Base-by-base conservation (phyloP, 1,140 invertebrate genomes). In the Penaeus japonicus region DNA sequence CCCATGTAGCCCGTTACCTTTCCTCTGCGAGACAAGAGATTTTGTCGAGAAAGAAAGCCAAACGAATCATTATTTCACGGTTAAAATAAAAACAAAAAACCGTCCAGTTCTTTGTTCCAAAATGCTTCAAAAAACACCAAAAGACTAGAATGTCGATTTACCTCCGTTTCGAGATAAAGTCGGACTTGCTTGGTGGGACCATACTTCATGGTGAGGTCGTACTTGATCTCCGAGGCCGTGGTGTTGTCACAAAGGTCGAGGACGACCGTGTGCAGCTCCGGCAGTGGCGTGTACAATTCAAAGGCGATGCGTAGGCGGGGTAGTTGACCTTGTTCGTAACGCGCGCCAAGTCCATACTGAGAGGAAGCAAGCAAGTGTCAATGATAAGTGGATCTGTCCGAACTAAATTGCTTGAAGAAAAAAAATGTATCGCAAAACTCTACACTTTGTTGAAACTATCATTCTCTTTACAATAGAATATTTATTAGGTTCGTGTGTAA, bases 221-320 rank as follows among this genome's bases (percentile, higher is more conserved):
- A 90, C 39, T 81, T 73, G 12, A 82, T 39, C 57, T 88, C 86
- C 5, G 62, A 30, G 30, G 30, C 15, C n/a, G 85, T 85, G 54
- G 85, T 87, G 81, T 90, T 90, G 30, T 90, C 86, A 70, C 89
- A 88, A 24, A 90, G 54, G 53, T 90, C 89, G 0, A 90, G 77
- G 59, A 85, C 84, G 53, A 90, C 77, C 20, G 87, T 84, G 65
- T 88, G 84, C 20, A 90, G 86, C 77, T 88, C 87, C 10, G 89
- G 89, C 57, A 90, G 59, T 12, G 89, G 89, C 2, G 89, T 88
- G 83, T 90, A 90, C 32, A 88, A 24, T 30, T 90, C 89, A 20
- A 90, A 47, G 15, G 85, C 82, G 18, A 90, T 24, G 20, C 89
- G 27, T 20, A 90, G 86, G 59, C 89, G 89, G 10, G 89, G 89